Base-by-base conservation (phyloP, 2,888 invertebrate genomes). In the Cheilosia vulpina region DNA sequence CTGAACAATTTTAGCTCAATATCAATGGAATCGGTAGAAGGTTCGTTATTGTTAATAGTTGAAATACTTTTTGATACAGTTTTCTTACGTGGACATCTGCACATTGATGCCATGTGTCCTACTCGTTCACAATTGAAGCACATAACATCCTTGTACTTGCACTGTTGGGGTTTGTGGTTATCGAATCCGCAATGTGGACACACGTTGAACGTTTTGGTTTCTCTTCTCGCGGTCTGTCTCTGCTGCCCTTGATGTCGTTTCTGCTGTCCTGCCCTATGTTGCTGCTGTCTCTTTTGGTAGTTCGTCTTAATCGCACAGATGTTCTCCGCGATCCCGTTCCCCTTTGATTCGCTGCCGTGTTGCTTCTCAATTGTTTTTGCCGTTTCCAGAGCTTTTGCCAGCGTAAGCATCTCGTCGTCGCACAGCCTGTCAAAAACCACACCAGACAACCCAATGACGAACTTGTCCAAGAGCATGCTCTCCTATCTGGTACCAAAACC, bases 391-490 rank as follows among this genome's bases (percentile, higher is more conserved):
- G 65, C 38, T 34, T 21, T 52, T 19, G 52, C 43, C 11, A 66
- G 38, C 15, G 65, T 66, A 13, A 66, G 65, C 4, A 6, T 52
- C 38, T 66, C 41, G 27, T 66, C 53, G 53, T 66, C 53, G 34
- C 53, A 43, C 38, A 53, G 41, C n/a, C 53, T 66, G 43, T 53
- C 63, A 13, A 63, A 63, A 2, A 63, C 31, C 4, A 63, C 47
- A 19, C 63, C 63, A 31, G 62, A 45, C 24, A 45, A 45, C 2
- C 45, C 62, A 27, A 66, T 66, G 11, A 55, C 43, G 24, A 66
- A 69, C 24, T 58, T 71, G 5, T 71, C 57, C n/a, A 71, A 21
- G 0, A 71, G 69, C 69, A 71, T 71, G 69, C 38, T 50, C 50
- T 71, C 69, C 17, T 58, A 34, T 21, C 58, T 11, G 19, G n/a